Conservation (phyloP, 2,797 vertebrate species). For the Nasua narica region DNA sequence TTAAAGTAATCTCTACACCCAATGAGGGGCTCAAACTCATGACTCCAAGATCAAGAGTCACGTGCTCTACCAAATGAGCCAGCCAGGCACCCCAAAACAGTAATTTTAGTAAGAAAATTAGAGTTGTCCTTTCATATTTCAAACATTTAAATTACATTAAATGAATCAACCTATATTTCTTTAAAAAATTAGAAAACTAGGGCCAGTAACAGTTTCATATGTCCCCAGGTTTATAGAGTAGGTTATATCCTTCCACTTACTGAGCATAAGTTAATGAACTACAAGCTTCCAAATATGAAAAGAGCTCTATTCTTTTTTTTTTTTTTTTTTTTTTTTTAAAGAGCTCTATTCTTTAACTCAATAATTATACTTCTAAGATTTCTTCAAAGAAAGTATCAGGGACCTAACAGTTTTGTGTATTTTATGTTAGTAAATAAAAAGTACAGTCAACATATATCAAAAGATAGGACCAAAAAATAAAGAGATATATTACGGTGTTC, state of each 20-base stretch:
- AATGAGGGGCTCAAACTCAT: not conserved
- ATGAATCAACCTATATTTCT: not conserved
- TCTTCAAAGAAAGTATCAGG: not conserved
- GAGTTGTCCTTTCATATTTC: not conserved
- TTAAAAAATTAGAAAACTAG: not conserved
- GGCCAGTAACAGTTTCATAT: not conserved
- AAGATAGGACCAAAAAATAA: not conserved
- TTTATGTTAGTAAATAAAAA: not conserved
- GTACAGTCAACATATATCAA: not conserved
- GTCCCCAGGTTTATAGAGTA: not conserved
- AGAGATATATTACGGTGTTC: not conserved
- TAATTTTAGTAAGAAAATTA: not conserved
- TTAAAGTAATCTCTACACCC: not conserved
- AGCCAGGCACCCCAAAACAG: not conserved
- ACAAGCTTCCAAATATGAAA: conserved; percentile 2
- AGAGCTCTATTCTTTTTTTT: not conserved
- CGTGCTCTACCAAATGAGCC: not conserved
- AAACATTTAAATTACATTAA: not conserved
- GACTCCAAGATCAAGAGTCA: not conserved
- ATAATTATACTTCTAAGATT: not conserved
- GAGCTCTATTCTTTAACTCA: not conserved
- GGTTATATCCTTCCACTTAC: not conserved
- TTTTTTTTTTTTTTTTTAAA: too few species aligned
- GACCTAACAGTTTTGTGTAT: not conserved
- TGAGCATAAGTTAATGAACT: not conserved